phyloP scores from a whole-genome alignment of 1,140 invertebrate species.

The Aphis gossypii region DNA sequence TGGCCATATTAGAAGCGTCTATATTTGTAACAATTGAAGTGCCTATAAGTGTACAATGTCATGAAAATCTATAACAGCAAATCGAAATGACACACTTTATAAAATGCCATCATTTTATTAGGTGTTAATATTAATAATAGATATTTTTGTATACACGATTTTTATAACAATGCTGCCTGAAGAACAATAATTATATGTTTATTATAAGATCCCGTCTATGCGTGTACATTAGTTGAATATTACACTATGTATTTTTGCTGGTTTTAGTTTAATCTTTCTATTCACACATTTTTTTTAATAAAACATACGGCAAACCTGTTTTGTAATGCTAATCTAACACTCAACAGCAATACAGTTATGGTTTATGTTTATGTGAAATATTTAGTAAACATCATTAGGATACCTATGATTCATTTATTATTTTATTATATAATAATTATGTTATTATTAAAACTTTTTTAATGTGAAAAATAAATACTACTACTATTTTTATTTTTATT shows the following conservation, averaged over 20 bases:
- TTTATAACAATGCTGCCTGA: slow-evolving; percentile 11
- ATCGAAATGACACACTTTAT: slow-evolving; percentile 18
- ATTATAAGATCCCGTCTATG: not conserved
- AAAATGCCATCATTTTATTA: slow-evolving; percentile 37
- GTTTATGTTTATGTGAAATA: not conserved
- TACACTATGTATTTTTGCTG: not conserved
- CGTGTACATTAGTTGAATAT: not conserved
- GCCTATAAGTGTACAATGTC: not conserved
- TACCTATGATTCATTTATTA: not conserved
- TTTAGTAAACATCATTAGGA: not conserved
- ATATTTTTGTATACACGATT: slow-evolving; percentile 18
- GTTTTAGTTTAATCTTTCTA: not conserved
- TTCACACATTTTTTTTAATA: not conserved
- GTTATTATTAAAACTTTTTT: not conserved
- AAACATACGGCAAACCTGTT: slow-evolving; percentile 16
- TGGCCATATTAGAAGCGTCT: not conserved
- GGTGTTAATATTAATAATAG: slow-evolving; percentile 33
- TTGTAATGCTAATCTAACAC: not conserved
- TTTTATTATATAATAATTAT: not conserved
- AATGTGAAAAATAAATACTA: not conserved
- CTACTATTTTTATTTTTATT: not conserved
- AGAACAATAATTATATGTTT: slow-evolving; percentile 21
- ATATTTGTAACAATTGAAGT: slow-evolving; percentile 26
- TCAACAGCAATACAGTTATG: not conserved
- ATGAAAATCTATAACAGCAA: slow-evolving; percentile 10